A percentile compares a stretch with the other conserved stretches of the same genome.
Conservation (phyloP, 2,113 vertebrate genomes). For the Alouatta palliata region DNA sequence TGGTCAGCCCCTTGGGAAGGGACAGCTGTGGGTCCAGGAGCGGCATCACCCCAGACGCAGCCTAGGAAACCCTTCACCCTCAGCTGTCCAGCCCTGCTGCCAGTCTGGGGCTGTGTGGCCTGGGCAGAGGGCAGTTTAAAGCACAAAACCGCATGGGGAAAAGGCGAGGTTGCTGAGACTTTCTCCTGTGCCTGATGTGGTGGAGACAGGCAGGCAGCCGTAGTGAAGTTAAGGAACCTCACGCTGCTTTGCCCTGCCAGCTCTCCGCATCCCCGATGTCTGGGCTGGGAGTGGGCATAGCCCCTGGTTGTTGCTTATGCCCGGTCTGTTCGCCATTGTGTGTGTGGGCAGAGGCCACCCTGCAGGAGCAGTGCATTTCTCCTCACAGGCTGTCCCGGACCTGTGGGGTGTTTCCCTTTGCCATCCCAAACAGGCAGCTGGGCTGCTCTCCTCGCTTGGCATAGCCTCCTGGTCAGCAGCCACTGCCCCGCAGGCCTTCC, state of each 20-base stretch:
- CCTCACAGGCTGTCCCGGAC: neutral
- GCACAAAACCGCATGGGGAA: neutral
- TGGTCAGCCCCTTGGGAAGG: neutral
- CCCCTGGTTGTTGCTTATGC: neutral
- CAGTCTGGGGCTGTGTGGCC: rapidly evolving
- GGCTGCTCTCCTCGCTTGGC: neutral
- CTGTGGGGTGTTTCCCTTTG: neutral
- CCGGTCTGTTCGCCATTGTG: neutral
- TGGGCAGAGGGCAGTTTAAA: neutral
- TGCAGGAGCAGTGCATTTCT: neutral
- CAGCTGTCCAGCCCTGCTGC: neutral
- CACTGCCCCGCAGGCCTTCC: neutral
- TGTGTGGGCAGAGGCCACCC: neutral
- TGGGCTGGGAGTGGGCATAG: neutral
- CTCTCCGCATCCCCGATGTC: neutral
- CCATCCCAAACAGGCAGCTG: neutral
- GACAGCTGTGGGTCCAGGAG: neutral
- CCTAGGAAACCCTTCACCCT: neutral
- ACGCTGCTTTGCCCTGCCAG: neutral
- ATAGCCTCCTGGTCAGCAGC: neutral
- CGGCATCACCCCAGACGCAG: too few species aligned
- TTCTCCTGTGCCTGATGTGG: rapidly evolving
- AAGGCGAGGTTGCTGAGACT: neutral
- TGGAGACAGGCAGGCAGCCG: rapidly evolving
- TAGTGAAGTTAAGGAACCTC: neutral